Conservation (phyloP, 2,113 vertebrate genomes). For the Pseudopodoces humilis region DNA sequence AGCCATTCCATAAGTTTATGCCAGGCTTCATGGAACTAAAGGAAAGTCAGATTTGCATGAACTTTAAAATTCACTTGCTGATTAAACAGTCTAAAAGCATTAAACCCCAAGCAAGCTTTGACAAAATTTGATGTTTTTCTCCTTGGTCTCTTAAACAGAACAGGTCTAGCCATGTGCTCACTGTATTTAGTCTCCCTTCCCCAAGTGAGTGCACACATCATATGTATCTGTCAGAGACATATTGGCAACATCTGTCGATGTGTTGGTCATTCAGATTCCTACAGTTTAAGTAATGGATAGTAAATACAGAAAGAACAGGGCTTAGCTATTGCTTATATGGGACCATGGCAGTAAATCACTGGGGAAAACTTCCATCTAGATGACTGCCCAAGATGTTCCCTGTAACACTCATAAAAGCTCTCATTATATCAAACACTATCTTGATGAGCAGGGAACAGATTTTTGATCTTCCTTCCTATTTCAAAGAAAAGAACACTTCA, state of each 20-base stretch:
- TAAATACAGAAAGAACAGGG: not conserved
- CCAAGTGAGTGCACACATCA: not conserved
- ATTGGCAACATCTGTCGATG: not conserved
- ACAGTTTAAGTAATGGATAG: not conserved
- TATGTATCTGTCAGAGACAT: not conserved
- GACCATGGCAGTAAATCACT: not conserved
- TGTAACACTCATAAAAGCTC: not conserved
- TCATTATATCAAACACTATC: not conserved
- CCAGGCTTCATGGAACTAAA: constrained; percentile 95
- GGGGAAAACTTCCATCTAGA: not conserved
- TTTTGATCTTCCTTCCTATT: constrained; percentile 41
- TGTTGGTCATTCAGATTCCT: not conserved
- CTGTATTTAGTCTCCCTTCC: not conserved
- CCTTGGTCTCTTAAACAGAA: not conserved
- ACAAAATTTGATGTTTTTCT: not conserved
- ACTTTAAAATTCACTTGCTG: not conserved
- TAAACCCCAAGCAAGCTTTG: not conserved
- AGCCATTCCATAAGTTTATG: constrained; percentile 97
- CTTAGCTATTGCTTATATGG: not conserved
- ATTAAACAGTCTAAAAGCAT: not conserved
- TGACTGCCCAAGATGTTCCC: not conserved
- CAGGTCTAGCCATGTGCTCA: not conserved
- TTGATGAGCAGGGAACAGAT: not conserved
- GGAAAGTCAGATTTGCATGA: constrained; percentile 14
- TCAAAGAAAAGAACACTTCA: not conserved